Percentiles rank a stretch among this genome's conserved stretches.
phyloP scores from a whole-genome alignment of 2,797 vertebrate species.

The Rhinoraja longicauda region DNA sequence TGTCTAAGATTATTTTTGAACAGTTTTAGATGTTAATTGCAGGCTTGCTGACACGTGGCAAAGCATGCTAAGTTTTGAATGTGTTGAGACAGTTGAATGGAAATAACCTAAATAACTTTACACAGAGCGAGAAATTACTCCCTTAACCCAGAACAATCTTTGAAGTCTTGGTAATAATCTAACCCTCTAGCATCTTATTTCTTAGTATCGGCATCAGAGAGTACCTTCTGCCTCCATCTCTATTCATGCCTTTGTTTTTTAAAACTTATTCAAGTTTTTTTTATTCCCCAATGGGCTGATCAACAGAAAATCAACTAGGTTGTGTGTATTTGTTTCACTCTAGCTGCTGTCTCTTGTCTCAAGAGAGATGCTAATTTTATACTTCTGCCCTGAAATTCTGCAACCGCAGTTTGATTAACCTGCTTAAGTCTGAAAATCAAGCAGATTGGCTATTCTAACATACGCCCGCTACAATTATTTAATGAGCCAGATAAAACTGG shows the following conservation, averaged over 20 bases:
- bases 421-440: not conserved
- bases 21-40: not conserved
- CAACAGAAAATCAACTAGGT: not conserved
- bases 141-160: not conserved
- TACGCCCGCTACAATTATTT: not conserved
- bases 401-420: not conserved
- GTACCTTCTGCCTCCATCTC: not conserved
- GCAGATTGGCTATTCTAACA: constrained; percentile 6
- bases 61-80: not conserved
- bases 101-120: not conserved
- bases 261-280: not conserved
- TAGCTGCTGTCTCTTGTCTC: not conserved
- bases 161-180: not conserved
- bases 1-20: not conserved
- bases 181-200: not conserved
- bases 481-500: not conserved
- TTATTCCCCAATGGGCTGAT: not conserved
- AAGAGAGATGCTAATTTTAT: constrained; percentile 8
- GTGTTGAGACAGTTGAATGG: not conserved
- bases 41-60: not conserved
- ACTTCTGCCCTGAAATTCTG: not conserved
- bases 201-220: not conserved
- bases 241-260: not conserved
- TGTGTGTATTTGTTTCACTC: not conserved
- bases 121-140: not conserved